These are phyloP conservation scores for Tokudaia tokunoshimensis DNA, from an alignment of 2,797 vertebrate species.

Conservation along the genomic window DNA sequence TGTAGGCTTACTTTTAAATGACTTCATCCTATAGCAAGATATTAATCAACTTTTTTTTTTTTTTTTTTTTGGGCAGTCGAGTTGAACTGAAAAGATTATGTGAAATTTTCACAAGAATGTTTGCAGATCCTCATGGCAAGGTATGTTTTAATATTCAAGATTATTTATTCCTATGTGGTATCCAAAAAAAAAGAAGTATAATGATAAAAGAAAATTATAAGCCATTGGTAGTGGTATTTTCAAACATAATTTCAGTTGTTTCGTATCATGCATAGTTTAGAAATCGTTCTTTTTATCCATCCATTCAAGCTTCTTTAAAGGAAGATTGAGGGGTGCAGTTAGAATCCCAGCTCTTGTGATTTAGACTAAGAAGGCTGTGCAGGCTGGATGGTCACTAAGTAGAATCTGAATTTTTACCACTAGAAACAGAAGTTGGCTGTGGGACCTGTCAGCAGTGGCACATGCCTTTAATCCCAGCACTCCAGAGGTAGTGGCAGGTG, in stretches of 20 bases:
- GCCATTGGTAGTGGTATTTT: constrained; percentile 40
- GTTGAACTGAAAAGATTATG: constrained; percentile 98
- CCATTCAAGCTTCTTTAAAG: constrained; percentile 28
- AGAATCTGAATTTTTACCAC: neutral
- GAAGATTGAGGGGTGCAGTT: neutral
- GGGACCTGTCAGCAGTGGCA: neutral
- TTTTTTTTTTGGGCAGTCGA: constrained; percentile 89
- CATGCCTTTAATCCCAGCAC: neutral
- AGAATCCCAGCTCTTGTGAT: neutral
- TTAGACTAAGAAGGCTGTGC: constrained; percentile 30
- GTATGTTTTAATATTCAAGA: constrained; percentile 88
- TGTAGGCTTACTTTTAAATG: constrained; percentile 60
- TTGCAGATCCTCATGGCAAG: constrained; percentile 99
- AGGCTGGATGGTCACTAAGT: neutral
- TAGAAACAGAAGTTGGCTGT: neutral
- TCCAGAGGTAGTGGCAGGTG: neutral
- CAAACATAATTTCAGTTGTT: constrained; percentile 53
- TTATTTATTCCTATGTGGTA: constrained; percentile 28
- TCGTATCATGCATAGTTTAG: constrained; percentile 17
- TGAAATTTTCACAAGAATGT: constrained; percentile 99
- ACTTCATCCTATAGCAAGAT: constrained; percentile 5
- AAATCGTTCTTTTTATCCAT: constrained; percentile 35
- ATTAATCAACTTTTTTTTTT: constrained; percentile 81
- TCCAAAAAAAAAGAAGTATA: neutral
- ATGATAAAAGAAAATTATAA: constrained; percentile 19